These are phyloP conservation scores for Macrotus californicus DNA, from an alignment of 2,113 vertebrate genomes.

Conservation along the genomic window DNA sequence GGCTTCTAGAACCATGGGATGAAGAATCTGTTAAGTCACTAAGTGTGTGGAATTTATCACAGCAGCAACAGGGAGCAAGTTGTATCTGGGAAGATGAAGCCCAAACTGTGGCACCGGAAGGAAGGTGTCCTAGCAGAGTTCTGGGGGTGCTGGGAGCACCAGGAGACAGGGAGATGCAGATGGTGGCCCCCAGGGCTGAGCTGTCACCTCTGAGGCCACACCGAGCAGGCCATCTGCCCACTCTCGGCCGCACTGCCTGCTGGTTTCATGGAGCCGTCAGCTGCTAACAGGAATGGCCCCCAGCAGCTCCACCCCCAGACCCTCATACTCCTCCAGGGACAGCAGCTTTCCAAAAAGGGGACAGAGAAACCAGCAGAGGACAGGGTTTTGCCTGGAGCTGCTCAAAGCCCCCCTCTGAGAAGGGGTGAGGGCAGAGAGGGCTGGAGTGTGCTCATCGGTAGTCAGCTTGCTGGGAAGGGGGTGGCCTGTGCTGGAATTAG, in stretches of 20 bases:
- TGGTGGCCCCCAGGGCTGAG: background rate
- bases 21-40: background rate
- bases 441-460: background rate
- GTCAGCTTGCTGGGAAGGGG: background rate
- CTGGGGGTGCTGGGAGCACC: accelerated
- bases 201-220: background rate
- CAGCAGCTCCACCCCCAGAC: constrained; percentile 22
- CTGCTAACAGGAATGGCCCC: background rate
- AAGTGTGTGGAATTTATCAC: background rate
- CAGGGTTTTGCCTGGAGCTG: background rate
- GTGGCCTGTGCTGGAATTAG: background rate
- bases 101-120: accelerated
- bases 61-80: background rate
- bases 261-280: background rate
- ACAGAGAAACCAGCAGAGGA: background rate
- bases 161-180: accelerated
- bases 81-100: background rate
- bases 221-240: background rate
- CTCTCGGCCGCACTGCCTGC: background rate
- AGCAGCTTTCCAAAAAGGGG: constrained; percentile 17
- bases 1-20: accelerated
- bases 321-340: constrained; percentile 45
- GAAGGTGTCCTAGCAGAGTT: background rate
- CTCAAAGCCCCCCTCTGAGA: background rate
- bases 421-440: background rate